Conservation (phyloP, 2,888 invertebrate species). For the Archips crataeganus region DNA sequence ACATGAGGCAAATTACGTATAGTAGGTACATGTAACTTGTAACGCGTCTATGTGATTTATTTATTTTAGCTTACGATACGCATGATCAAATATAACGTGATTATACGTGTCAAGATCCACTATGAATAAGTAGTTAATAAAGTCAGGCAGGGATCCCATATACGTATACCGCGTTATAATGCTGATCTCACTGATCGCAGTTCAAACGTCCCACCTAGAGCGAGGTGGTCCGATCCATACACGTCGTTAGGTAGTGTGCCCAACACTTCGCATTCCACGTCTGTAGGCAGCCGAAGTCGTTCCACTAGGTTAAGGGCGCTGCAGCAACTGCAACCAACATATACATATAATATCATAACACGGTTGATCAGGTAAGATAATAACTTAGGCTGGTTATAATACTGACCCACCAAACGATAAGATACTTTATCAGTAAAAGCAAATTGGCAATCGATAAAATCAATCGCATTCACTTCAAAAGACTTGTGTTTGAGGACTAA, state of each 20-base stretch:
- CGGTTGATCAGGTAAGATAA: no score
- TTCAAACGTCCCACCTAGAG: conserved; percentile 90
- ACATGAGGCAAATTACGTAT: not conserved
- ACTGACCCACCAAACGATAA: not conserved
- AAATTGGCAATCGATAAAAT: not conserved
- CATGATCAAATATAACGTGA: not conserved
- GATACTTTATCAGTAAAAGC: not conserved
- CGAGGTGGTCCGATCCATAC: conserved; percentile 94
- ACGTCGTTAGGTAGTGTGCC: conserved; percentile 89
- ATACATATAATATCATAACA: not conserved
- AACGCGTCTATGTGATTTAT: not conserved
- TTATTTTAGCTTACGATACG: not conserved
- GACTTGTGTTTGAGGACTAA: no score
- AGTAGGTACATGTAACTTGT: not conserved
- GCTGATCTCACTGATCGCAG: conserved; percentile 59
- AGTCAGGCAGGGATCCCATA: not conserved
- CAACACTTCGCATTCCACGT: conserved; percentile 83
- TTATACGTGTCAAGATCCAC: not conserved
- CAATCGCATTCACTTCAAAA: not conserved
- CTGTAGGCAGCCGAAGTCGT: conserved; percentile 88
- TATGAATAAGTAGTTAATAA: not conserved
- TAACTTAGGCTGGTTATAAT: not conserved
- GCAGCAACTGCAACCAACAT: conserved; percentile 68
- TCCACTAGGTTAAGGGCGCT: conserved; percentile 84
- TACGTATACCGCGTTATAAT: conserved; percentile 30